phyloP scores from a whole-genome alignment of 2,113 vertebrate species.

The Aix galericulata region DNA sequence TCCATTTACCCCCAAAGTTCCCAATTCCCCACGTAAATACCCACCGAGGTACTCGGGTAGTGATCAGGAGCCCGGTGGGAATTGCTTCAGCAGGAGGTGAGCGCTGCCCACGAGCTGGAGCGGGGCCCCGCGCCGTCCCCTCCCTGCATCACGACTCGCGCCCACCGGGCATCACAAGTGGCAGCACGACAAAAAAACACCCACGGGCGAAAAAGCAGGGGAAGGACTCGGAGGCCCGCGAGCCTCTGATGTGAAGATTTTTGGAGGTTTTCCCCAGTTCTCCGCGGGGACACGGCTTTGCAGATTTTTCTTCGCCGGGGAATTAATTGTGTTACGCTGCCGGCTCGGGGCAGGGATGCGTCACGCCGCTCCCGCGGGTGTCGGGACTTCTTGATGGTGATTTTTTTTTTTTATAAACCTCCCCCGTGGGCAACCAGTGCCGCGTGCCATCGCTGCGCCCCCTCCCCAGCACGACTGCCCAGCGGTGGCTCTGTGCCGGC shows the following conservation, averaged over 20 bases:
- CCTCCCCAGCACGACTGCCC: not conserved
- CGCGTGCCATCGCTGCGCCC: not conserved
- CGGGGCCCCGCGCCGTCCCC: not conserved
- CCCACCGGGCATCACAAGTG: not conserved
- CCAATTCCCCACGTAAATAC: not conserved
- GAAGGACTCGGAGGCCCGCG: not conserved
- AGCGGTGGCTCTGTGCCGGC: too few species aligned
- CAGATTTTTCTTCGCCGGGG: slow-evolving; percentile 7
- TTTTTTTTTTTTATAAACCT: not conserved
- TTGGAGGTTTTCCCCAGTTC: not conserved
- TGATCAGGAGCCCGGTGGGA: not conserved
- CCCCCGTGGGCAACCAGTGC: not conserved
- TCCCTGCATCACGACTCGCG: not conserved
- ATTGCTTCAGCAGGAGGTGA: not conserved
- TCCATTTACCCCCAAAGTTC: not conserved
- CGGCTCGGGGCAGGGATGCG: not conserved
- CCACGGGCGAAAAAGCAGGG: not conserved
- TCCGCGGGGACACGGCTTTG: not conserved
- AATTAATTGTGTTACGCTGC: not conserved
- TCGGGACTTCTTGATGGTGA: not conserved
- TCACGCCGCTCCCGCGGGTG: not conserved
- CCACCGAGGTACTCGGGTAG: not conserved
- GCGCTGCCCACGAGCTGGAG: not conserved
- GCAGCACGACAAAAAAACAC: not conserved
- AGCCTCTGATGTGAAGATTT: not conserved